Base-by-base conservation (phyloP, 2,113 vertebrate genomes). In the Climacteris rufus region DNA sequence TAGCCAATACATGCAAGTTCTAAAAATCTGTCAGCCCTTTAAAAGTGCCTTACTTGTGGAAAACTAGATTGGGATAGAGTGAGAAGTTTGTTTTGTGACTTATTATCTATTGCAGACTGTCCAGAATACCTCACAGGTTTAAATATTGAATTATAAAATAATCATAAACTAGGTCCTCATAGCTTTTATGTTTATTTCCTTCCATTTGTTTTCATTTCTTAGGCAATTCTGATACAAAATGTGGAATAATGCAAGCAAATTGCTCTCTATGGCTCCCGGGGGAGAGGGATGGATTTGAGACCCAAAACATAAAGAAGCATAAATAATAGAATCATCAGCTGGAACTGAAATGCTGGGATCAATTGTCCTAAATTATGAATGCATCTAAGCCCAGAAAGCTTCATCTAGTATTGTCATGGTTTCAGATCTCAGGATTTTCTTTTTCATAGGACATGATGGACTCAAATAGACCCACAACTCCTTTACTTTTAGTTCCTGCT, bases 321-420 rank as follows among this genome's bases (percentile, higher is more conserved):
- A 93, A 96, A 96, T 91, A 96, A 96, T 89, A 69, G 74, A 85
- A 72, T 94, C 94, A 96, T 94, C 65, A 89, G 15, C 57, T 79
- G 53, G 45, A 96, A 94, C 89, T 85, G 74, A 93, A 94, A 61
- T 85, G 70, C 49, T 6, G 30, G 52, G 44, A 96, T 96, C 92
- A 93, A 95, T 96, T 93, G 65, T 69, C 33, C 59, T 95, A 91
- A 93, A 96, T 96, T 92, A 89, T 95, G 92, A 82, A 93, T 91
- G 21, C 54, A 30, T 90, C 50, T 83, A 77, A 65, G 57, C 27
- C 30, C 42, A 74, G 63, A 72, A 88, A 84, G 39, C 71, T 94
- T 89, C n/a, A 56, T 94, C 76, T 69, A 49, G 47, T 79, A 80
- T 52, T 87, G 69, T 71, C 52, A 50, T 45, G 54, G 49, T 63